Base-by-base conservation (phyloP, 2,797 vertebrate species). In the Lophius americanus region DNA sequence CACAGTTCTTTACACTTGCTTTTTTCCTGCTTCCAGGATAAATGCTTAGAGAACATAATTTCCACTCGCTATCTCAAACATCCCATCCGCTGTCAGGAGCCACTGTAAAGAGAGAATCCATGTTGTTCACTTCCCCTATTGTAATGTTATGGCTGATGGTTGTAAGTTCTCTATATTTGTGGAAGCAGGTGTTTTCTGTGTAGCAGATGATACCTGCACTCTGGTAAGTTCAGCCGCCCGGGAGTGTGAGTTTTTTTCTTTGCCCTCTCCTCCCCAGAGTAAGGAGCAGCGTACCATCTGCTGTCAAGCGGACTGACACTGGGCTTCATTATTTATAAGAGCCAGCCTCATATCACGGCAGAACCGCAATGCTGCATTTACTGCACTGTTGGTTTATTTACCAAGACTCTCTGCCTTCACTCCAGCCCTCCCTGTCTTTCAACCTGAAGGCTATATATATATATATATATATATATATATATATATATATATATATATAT, bases 271-370 rank as follows among this genome's bases (percentile, higher is more conserved):
- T 57, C 23, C 52, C 63, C 71, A 3, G 64, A 14, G 73, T 42
- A 53, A 67, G 64, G 11, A 67, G 68, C 3, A 7, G 36, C 9
- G 41, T 38, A 37, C 0, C 35, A 41, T 50, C 70, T 55, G 71
- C 73, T 60, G 49, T 41, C 68, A 43, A 57, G 41, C 70, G 6
- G 41, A 32, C 62, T 54, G 32, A 60, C 70, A n/a, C 50, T 55
- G 14, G 0, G 54, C 79, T 89, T 37, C 82, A 84, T 89, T 88
- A 92, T 90, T 91, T 72, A 90, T 90, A 63, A 79, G 75, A 44
- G 46, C 62, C 0, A n/a, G 42, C 73, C 62, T 82, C 78, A 38
- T 76, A 86, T 90, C 73, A 52, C 76, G 72, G 70, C 74, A 51
- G 52, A 82, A 58, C 73, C 60, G 64, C 83, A 86, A 48, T 81